Evolutionary conservation across 2,797 vertebrate genomes (phyloP).

Genomic region (Macropus fuliginosus): DNA sequence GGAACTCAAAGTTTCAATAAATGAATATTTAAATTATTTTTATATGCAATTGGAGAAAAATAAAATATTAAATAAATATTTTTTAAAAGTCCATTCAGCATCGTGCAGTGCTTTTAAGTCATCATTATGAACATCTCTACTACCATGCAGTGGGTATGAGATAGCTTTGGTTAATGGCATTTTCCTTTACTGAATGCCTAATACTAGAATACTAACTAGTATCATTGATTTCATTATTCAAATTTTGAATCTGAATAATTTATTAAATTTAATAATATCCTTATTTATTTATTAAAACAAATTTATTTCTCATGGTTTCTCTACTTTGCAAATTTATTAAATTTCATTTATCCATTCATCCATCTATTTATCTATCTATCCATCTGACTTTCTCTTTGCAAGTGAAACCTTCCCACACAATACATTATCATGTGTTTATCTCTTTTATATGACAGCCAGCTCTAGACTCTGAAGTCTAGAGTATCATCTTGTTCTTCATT

Average conservation of each 20-base stretch:
- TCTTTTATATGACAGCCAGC: neutral
- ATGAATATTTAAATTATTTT: too few relatives aligned
- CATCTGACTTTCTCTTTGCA: slow-evolving; percentile 4
- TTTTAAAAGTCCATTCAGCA: neutral
- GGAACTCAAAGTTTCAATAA: too few relatives aligned
- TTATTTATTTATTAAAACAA: too few relatives aligned
- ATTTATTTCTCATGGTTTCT: too few relatives aligned
- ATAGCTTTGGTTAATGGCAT: neutral
- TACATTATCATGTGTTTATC: neutral
- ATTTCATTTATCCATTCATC: too few relatives aligned
- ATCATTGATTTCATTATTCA: neutral
- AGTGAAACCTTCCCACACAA: neutral
- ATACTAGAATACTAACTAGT: neutral
- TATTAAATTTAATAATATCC: too few relatives aligned
- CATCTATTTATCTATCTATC: too few relatives aligned
- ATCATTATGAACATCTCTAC: neutral
- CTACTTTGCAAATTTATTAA: neutral
- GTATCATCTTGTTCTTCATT: neutral
- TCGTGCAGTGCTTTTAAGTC: neutral
- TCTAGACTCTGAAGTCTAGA: neutral
- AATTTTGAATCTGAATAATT: too few relatives aligned
- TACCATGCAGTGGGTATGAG: neutral
- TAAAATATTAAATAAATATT: too few relatives aligned
- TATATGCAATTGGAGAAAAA: too few relatives aligned
- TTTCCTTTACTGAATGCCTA: neutral